Percentiles rank a stretch among this genome's conserved stretches.
phyloP scores from a whole-genome alignment of 2,888 invertebrate species.

The Thereva nobilitata region DNA sequence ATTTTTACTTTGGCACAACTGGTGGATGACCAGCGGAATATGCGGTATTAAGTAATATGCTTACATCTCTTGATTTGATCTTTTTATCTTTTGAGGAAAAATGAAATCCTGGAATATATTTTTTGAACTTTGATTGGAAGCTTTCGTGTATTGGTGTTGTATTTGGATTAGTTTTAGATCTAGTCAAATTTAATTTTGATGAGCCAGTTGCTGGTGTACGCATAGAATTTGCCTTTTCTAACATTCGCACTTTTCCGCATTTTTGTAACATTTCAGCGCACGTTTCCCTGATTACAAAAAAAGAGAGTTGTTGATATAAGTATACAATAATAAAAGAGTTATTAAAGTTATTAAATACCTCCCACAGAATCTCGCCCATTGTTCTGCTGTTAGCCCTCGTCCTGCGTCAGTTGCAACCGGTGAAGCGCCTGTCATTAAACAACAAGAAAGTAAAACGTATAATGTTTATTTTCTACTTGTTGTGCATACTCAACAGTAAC shows the following conservation, averaged over 20 bases:
- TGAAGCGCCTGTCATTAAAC: slow-evolving; percentile 64
- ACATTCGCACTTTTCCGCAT: slow-evolving; percentile 63
- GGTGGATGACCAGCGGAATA: slow-evolving; percentile 36
- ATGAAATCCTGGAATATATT: slow-evolving; percentile 41
- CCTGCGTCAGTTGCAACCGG: slow-evolving; percentile 70
- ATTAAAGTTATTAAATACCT: slow-evolving; percentile 50
- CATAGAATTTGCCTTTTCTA: slow-evolving; percentile 52
- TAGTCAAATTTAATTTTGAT: slow-evolving; percentile 27
- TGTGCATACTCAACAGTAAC: too few relatives aligned
- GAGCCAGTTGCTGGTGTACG: background rate
- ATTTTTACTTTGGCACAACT: slow-evolving; percentile 44
- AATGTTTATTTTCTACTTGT: slow-evolving; percentile 8
- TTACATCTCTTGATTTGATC: background rate
- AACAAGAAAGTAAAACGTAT: slow-evolving; percentile 38
- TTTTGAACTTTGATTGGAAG: slow-evolving; percentile 43
- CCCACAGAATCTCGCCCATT: slow-evolving; percentile 77
- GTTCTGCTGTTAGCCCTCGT: slow-evolving; percentile 70
- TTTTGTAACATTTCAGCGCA: slow-evolving; percentile 74
- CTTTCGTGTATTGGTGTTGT: slow-evolving; percentile 35
- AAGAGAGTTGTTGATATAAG: slow-evolving; percentile 1
- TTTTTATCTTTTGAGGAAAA: slow-evolving; percentile 39
- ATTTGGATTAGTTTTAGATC: slow-evolving; percentile 40
- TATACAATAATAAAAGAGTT: background rate
- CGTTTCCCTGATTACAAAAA: slow-evolving; percentile 55
- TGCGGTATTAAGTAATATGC: too few relatives aligned